Conservation (phyloP, 1,140 invertebrate genomes). For the Ptiloglossa arizonensis region DNA sequence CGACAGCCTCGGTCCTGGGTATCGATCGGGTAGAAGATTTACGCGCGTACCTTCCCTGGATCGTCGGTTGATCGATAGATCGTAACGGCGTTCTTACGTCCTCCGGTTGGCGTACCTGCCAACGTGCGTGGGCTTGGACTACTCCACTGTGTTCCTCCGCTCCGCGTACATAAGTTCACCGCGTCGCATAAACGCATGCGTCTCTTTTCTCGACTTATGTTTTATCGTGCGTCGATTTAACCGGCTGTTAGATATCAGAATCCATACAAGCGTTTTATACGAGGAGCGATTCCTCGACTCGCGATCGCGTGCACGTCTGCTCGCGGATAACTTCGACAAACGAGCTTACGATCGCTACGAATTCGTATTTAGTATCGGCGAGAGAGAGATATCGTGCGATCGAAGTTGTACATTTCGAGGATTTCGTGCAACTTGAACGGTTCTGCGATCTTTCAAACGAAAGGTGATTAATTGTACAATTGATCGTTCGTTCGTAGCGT, state of each 20-base stretch:
- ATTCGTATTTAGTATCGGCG: too few species aligned
- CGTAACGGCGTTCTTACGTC: slow-evolving; percentile 37
- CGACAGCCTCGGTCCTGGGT: slow-evolving; percentile 11
- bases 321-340: background rate
- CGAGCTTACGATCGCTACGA: too few species aligned
- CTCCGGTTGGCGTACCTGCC: slow-evolving; percentile 5
- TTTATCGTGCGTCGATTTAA: background rate
- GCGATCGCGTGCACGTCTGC: background rate
- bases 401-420: too few species aligned
- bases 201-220: slow-evolving; percentile 24
- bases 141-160: background rate
- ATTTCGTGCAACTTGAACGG: too few species aligned
- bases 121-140: slow-evolving; percentile 11
- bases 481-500: too few species aligned
- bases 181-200: slow-evolving; percentile 6
- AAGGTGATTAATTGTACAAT: too few species aligned
- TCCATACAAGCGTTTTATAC: background rate
- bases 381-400: too few species aligned
- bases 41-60: slow-evolving; percentile 25
- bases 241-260: background rate
- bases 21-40: slow-evolving; percentile 27
- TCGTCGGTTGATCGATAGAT: slow-evolving; percentile 38
- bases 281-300: background rate
- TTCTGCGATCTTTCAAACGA: too few species aligned
- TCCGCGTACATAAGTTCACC: background rate